Percentiles rank a stretch among this genome's conserved stretches.
Conservation (phyloP, 2,113 vertebrate species). For the Mus spicilegus region DNA sequence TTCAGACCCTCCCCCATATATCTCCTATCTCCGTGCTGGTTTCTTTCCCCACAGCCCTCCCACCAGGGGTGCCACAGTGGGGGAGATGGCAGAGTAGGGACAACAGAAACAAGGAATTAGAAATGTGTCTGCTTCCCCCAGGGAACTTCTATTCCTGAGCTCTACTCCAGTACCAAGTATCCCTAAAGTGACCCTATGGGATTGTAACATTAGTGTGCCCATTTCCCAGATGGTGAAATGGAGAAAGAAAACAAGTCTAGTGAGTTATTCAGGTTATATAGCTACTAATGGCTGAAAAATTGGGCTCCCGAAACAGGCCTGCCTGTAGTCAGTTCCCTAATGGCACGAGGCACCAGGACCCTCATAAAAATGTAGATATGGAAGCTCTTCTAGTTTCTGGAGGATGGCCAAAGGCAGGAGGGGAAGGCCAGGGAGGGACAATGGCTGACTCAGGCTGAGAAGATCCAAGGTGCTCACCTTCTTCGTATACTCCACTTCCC, state of each 20-base stretch:
- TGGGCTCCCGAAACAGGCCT: not conserved
- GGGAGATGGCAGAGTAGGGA: not conserved
- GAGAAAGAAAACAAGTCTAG: not conserved
- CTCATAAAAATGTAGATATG: not conserved
- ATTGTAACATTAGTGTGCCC: not conserved
- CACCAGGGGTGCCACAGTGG: not conserved
- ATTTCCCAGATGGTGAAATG: slow-evolving; percentile 14
- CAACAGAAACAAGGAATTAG: not conserved
- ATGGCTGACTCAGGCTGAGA: not conserved
- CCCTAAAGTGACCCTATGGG: not conserved
- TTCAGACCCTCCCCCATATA: not conserved
- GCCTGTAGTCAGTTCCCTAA: not conserved
- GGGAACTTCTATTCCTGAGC: not conserved
- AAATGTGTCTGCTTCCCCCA: not conserved
- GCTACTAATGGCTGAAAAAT: not conserved
- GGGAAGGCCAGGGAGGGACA: not conserved
- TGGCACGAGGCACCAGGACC: rapidly evolving
- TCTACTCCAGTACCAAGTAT: not conserved
- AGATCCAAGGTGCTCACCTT: not conserved
- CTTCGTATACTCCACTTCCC: not conserved
- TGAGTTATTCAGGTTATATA: not conserved
- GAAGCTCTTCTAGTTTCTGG: not conserved
- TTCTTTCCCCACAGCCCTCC: not conserved
- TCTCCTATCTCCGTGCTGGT: not conserved
- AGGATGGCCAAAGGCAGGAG: not conserved